phyloP scores from a whole-genome alignment of 2,888 invertebrate species.

The Linnaemya tessellans region DNA sequence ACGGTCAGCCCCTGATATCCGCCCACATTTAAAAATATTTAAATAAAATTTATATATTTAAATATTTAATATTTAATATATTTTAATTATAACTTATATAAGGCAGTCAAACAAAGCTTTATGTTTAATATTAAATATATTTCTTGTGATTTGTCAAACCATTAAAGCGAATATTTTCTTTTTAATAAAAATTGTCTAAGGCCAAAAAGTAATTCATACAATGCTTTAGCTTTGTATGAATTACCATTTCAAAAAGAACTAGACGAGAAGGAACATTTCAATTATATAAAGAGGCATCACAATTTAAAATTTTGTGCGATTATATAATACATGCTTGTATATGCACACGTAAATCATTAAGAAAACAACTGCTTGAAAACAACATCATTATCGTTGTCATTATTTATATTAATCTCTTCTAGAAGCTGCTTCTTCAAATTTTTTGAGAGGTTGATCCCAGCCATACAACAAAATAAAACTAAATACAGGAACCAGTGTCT shows the following conservation, averaged over 20 bases:
- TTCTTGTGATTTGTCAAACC: too few species aligned
- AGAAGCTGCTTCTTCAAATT: constrained; percentile 9
- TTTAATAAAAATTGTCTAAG: too few species aligned
- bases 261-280: constrained; percentile 52
- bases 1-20: too few species aligned
- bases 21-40: too few species aligned
- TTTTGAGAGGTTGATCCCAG: constrained; percentile 56
- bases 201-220: too few species aligned
- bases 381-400: constrained; percentile 52
- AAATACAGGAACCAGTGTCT: not conserved
- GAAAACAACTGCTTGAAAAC: constrained; percentile 62
- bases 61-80: too few species aligned
- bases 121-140: too few species aligned
- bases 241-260: constrained; percentile 30
- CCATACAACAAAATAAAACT: constrained; percentile 6
- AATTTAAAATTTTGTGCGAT: constrained; percentile 35
- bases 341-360: constrained; percentile 34
- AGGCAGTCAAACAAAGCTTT: too few species aligned
- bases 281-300: constrained; percentile 39
- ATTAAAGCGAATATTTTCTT: too few species aligned
- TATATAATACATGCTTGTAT: constrained; percentile 17
- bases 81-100: too few species aligned
- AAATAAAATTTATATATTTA: too few species aligned
- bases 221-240: not conserved
- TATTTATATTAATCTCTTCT: constrained; percentile 42